Conservation (phyloP, 2,797 vertebrate species). For the Alfaro cultratus region DNA sequence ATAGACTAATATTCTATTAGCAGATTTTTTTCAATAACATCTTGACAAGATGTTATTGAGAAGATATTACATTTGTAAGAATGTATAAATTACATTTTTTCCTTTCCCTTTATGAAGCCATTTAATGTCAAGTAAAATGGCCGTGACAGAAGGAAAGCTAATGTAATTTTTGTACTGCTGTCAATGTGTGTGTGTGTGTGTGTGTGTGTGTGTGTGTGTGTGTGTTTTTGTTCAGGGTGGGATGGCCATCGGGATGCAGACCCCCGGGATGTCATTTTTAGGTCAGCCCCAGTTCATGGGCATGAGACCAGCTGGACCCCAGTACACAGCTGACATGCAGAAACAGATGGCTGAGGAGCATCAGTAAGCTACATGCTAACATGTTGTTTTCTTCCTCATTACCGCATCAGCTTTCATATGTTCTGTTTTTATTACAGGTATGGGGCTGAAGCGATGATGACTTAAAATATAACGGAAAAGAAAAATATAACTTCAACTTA, state of each 20-base stretch:
- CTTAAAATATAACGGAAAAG: background rate
- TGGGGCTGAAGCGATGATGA: background rate
- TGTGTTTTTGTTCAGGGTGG: conserved; percentile 81
- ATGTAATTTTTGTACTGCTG: conserved; percentile 21
- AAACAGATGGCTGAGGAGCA: conserved; percentile 98
- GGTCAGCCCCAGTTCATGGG: conserved; percentile 91
- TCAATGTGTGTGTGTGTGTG: background rate
- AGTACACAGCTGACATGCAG: conserved; percentile 92
- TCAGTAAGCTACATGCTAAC: conserved; percentile 84
- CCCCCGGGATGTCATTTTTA: conserved; percentile 90
- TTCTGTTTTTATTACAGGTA: background rate
- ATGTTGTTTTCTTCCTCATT: background rate
- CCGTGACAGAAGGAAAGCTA: conserved; percentile 13
- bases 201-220: background rate
- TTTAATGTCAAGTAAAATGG: conserved; percentile 19
- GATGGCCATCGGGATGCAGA: conserved; percentile 91
- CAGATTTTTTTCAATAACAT: conserved; percentile 12
- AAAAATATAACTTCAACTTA: background rate
- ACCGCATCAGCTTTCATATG: background rate
- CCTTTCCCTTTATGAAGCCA: conserved; percentile 3
- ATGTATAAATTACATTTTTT: conserved; percentile 18
- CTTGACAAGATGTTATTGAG: conserved; percentile 9
- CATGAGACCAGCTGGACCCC: conserved; percentile 89
- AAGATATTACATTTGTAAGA: conserved; percentile 22
- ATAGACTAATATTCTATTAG: background rate